Base-by-base conservation (phyloP, 64 coral and sea anemone genomes). In the Cladopsammia gracilis region DNA sequence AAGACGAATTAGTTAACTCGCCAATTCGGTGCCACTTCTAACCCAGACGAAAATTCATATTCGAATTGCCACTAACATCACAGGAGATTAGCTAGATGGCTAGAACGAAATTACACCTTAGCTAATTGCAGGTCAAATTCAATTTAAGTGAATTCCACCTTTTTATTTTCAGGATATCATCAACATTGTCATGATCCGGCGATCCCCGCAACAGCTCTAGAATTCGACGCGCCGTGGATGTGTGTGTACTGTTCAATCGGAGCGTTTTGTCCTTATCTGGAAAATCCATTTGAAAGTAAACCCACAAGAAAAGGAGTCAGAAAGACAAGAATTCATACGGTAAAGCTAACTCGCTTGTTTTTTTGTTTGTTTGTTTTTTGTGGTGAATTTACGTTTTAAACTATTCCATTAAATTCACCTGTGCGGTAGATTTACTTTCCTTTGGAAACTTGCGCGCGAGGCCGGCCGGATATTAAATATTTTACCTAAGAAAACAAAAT, bases 211-310 rank as follows among this genome's bases (percentile, higher is more conserved):
- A 86, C 86, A 77, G 91, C 91, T 16, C 14, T 93, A 76, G 81
- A 93, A 16, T 62, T 87, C 10, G 91, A 93, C 78, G 91, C 71
- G 44, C 91, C 91, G n/a, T 93, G 91, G 91, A 93, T 93, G 91
- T 93, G 91, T 52, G 74, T 64, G 49, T 93, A 93, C 25, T 93
- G 91, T 78, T 86, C 91, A 6, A 85, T 93, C 15, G 91, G 91
- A 62, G 91, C 91, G 15, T 93, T 93, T 87, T 93, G 91, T 78
- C 91, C 91, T 43, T 93, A 93, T 45, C 60, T 93, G 22, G 81
- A 93, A 58, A 93, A 93, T 49, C 91, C 91, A 34, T 93, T 93
- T 52, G 91, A 93, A 22, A 64, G 16, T 8, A 93, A 93, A 87
- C 58, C 83, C 14, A 87, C 83, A 8, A 87, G 75, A 58, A 76